A percentile compares a stretch with the other conserved stretches of the same genome.
Evolutionary conservation across 2,113 vertebrate genomes (phyloP).

Genomic region (Mastomys coucha): DNA sequence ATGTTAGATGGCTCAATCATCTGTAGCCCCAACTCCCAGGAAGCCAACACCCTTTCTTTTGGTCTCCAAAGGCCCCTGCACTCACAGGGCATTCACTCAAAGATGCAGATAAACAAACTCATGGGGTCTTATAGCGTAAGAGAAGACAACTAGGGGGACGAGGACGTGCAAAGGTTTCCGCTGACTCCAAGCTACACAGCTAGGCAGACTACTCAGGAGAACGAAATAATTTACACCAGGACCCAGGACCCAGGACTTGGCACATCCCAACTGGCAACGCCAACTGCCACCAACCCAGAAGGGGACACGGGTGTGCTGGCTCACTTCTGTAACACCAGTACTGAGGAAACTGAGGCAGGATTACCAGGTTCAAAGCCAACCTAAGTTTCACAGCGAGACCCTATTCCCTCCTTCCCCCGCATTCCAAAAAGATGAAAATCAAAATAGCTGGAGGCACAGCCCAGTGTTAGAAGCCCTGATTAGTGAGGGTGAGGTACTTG

Average conservation of each 20-base stretch:
- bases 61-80: background rate
- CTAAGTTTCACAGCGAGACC: background rate
- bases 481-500: background rate
- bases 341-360: background rate
- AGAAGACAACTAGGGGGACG: background rate
- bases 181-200: background rate
- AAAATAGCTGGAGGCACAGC: background rate
- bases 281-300: background rate
- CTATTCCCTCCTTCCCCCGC: background rate
- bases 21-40: background rate
- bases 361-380: background rate
- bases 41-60: background rate
- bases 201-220: background rate
- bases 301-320: no score
- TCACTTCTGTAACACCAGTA: background rate
- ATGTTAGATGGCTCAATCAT: background rate
- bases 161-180: accelerated
- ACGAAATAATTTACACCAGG: background rate
- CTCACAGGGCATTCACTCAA: background rate
- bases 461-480: no score
- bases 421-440: background rate
- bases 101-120: background rate
- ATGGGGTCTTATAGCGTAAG: background rate
- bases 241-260: background rate
- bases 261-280: background rate